Evolutionary conservation across 2,888 invertebrate genomes (phyloP), one percentile per base, ranked within the genome.

Genomic region (Amaurobius ferox): DNA sequence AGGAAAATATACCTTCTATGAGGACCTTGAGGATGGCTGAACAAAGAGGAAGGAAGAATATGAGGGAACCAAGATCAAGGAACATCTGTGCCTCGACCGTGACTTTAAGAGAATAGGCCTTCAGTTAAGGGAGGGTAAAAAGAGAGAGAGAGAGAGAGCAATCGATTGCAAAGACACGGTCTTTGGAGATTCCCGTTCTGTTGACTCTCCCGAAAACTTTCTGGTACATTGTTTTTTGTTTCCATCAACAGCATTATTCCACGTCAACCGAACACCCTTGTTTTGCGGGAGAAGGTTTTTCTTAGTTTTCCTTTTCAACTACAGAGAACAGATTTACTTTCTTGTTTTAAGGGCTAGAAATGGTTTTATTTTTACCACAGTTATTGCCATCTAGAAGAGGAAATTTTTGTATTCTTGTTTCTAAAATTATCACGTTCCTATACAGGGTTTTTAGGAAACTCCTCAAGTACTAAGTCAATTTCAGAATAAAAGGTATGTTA

Each of bases 61-160:
- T 73, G 73, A 40, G 48, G 71, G 55, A 19, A 44, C n/a, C 23
- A 32, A 83, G 77, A 77, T 83, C 83, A 77, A 72, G 77, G 72
- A 85, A 77, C 83, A 85, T 85, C 77, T 85, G 83, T 85, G 83
- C 77, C 83, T 67, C 35, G 44, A 44, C 64, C 70, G 61, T 78
- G 73, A 74, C 81, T 83, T 67, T 70, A 67, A 62, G 28, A 70
- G 81, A 83, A 83, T 83, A 70, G 70, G 77, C 72, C 72, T 77
- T 85, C 83, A 71, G 66, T n/a, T n/a, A n/a, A n/a, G n/a, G n/a
- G n/a, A n/a, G n/a, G n/a, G n/a, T n/a, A n/a, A n/a, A n/a, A n/a
- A 71, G 72, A 77, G 71, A 70, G 74, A 64, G 70, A 48, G 81
- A 64, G 71, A 68, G 19, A 44, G 70, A 70, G 68, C 55, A 77